phyloP scores from a whole-genome alignment of 2,797 vertebrate genomes.

The Enteromius trimaculatus region DNA sequence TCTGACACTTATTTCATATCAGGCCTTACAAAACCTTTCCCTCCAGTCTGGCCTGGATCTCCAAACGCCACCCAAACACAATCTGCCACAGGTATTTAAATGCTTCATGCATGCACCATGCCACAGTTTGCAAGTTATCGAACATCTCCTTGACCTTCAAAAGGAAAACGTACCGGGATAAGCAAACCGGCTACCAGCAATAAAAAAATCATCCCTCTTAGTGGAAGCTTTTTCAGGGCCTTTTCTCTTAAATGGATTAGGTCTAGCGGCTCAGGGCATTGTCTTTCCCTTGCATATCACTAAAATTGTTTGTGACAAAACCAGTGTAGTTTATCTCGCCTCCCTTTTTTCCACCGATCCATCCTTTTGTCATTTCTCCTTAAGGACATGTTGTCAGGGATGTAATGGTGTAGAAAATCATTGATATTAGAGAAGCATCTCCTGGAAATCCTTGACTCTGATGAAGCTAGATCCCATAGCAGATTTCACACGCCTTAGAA shows the following conservation, averaged over 20 bases:
- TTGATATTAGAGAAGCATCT: slow-evolving; percentile 36
- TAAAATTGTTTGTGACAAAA: slow-evolving; percentile 31
- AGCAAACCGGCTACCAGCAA: neutral
- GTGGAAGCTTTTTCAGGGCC: neutral
- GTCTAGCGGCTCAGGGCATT: neutral
- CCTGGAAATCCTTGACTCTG: slow-evolving; percentile 24
- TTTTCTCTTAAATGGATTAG: slow-evolving; percentile 42
- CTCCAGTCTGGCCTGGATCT: slow-evolving; percentile 64
- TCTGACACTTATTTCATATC: slow-evolving; percentile 78
- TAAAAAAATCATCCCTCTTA: slow-evolving; percentile 5
- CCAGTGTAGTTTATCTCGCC: slow-evolving; percentile 10
- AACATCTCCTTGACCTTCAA: slow-evolving; percentile 36
- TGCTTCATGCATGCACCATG: slow-evolving; percentile 37
- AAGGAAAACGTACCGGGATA: neutral
- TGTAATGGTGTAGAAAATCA: slow-evolving; percentile 47
- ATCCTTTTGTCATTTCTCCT: slow-evolving; percentile 35
- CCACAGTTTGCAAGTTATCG: slow-evolving; percentile 17
- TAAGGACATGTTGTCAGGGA: slow-evolving; percentile 27
- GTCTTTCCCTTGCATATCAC: slow-evolving; percentile 19
- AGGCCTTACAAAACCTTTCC: slow-evolving; percentile 66
- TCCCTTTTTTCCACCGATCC: neutral
- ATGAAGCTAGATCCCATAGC: slow-evolving; percentile 31
- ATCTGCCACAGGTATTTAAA: slow-evolving; percentile 59
- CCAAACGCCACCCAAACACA: slow-evolving; percentile 15
- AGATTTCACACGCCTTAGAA: slow-evolving; percentile 11